Conservation (phyloP, 2,888 invertebrate species). For the Nomada lathburiana region DNA sequence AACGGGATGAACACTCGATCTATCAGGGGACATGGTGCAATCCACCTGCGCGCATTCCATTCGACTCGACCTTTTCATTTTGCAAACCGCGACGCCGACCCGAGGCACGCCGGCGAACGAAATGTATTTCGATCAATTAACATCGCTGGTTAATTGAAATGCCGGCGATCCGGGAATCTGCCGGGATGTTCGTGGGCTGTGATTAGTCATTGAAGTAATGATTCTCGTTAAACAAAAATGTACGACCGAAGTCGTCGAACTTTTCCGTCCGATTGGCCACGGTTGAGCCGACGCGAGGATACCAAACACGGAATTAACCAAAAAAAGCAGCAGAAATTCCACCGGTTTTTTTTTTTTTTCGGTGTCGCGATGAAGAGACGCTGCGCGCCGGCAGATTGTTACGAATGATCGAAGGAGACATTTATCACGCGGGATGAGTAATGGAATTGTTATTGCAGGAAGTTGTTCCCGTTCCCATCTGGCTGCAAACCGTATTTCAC, state of each 20-base stretch:
- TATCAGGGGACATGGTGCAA: constrained; percentile 35
- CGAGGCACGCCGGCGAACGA: neutral
- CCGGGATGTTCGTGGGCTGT: neutral
- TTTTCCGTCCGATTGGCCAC: no score
- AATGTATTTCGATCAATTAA: constrained; percentile 4
- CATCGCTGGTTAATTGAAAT: constrained; percentile 11
- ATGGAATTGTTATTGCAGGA: constrained; percentile 52
- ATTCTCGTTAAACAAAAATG: neutral
- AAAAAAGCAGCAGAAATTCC: neutral
- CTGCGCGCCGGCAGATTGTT: neutral
- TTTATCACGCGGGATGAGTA: constrained; percentile 54
- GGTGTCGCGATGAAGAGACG: neutral
- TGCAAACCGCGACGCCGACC: neutral
- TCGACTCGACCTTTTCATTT: constrained; percentile 6
- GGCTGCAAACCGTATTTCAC: constrained; percentile 16
- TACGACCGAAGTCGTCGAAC: constrained; percentile 1
- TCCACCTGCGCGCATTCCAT: constrained; percentile 4
- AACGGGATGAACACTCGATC: constrained; percentile 61
- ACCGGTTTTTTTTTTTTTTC: neutral
- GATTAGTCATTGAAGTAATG: neutral
- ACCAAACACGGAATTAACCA: neutral
- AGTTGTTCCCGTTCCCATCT: constrained; percentile 24
- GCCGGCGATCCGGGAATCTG: neutral
- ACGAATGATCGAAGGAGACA: constrained; percentile 22
- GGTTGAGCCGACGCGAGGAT: neutral